Conservation (phyloP, 2,888 invertebrate genomes). For the Candidula unifasciata region DNA sequence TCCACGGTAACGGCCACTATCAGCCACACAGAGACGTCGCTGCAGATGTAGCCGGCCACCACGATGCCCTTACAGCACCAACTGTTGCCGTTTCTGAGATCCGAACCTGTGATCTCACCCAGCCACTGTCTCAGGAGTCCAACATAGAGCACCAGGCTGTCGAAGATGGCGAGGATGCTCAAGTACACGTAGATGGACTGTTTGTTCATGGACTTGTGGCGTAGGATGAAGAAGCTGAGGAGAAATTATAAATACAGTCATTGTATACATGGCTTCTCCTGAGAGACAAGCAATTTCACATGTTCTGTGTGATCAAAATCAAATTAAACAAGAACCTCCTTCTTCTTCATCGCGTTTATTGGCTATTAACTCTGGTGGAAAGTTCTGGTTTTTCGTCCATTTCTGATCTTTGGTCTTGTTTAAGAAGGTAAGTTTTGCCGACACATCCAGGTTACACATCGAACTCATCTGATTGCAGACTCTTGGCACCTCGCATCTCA, state of each 20-base stretch:
- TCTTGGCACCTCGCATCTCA: too few species aligned
- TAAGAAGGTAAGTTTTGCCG: too few species aligned
- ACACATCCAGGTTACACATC: too few species aligned
- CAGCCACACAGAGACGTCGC: constrained; percentile 74
- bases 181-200: constrained; percentile 74
- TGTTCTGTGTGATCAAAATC: too few species aligned
- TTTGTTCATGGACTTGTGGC: constrained; percentile 67
- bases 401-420: too few species aligned
- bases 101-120: constrained; percentile 67
- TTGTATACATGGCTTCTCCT: too few species aligned
- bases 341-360: too few species aligned
- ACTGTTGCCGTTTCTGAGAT: constrained; percentile 63
- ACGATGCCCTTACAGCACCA: constrained; percentile 70
- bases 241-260: not conserved
- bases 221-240: constrained; percentile 67
- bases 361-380: too few species aligned
- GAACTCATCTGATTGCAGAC: too few species aligned
- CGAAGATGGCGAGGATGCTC: constrained; percentile 71
- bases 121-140: constrained; percentile 74
- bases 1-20: constrained; percentile 76
- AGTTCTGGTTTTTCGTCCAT: too few species aligned
- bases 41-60: constrained; percentile 69
- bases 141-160: constrained; percentile 72
- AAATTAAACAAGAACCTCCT: not conserved
- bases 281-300: too few species aligned